Evolutionary conservation across 2,888 invertebrate species (phyloP).

Genomic region (Helicoverpa assulta): DNA sequence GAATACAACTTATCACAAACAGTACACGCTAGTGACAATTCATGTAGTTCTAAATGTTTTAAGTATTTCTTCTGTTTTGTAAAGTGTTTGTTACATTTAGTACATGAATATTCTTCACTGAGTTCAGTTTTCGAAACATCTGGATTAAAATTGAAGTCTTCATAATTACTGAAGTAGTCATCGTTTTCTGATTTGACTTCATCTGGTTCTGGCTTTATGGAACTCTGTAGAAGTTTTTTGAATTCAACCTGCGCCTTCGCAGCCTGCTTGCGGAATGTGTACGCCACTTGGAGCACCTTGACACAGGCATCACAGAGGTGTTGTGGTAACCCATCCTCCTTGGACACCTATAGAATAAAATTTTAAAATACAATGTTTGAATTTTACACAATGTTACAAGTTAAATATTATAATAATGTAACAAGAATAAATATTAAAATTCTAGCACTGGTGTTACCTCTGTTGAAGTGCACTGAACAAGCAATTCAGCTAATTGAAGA

Average conservation of each 20-base stretch:
- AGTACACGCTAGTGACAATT: slow-evolving; percentile 67
- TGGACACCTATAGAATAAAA: slow-evolving; percentile 71
- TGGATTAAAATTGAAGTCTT: slow-evolving; percentile 63
- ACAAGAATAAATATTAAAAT: background rate
- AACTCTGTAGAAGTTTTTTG: slow-evolving; percentile 69
- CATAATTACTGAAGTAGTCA: slow-evolving; percentile 53
- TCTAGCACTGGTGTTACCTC: slow-evolving; percentile 69
- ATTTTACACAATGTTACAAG: background rate
- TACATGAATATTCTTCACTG: slow-evolving; percentile 73
- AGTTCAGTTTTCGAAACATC: slow-evolving; percentile 58
- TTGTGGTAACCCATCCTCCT: slow-evolving; percentile 91
- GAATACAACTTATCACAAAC: slow-evolving; percentile 77
- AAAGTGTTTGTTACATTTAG: slow-evolving; percentile 85
- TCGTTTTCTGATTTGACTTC: slow-evolving; percentile 68
- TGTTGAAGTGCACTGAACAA: slow-evolving; percentile 76
- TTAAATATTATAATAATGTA: background rate
- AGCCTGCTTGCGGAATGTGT: slow-evolving; percentile 80
- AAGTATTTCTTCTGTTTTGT: slow-evolving; percentile 82
- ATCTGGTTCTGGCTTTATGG: slow-evolving; percentile 66
- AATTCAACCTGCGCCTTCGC: slow-evolving; percentile 75
- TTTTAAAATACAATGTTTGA: background rate
- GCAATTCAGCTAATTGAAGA: slow-evolving; percentile 74
- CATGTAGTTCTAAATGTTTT: slow-evolving; percentile 85
- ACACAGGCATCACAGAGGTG: slow-evolving; percentile 90
- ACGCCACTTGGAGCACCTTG: slow-evolving; percentile 84